Evolutionary conservation across 2,888 invertebrate species (phyloP).

Genomic region (Scaptomyza cyrtandrae): DNA sequence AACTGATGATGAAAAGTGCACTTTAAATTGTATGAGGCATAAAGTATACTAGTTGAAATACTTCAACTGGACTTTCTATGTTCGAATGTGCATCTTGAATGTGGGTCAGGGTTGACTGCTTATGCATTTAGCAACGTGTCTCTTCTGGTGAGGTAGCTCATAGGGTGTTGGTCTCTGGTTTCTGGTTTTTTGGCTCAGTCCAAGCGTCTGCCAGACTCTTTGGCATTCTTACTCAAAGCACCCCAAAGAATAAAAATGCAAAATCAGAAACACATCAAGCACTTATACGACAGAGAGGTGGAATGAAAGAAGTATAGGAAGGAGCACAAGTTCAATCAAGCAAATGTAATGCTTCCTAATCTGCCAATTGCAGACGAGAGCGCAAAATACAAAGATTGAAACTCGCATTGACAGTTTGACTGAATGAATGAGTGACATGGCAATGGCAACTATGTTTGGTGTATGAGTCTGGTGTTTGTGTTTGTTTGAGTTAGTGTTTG

Average conservation of each 20-base stretch:
- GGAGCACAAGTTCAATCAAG: slow-evolving; percentile 67
- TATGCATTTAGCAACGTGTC: slow-evolving; percentile 64
- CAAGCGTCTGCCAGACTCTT: slow-evolving; percentile 30
- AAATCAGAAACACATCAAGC: slow-evolving; percentile 20
- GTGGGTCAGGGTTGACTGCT: slow-evolving; percentile 63
- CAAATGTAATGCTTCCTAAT: slow-evolving; percentile 69
- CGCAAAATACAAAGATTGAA: slow-evolving; percentile 73
- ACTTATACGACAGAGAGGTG: background rate
- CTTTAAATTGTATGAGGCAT: slow-evolving; percentile 57
- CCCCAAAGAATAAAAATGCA: slow-evolving; percentile 29
- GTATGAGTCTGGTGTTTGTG: slow-evolving; percentile 10
- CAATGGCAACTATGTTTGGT: slow-evolving; percentile 47
- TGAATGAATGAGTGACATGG: slow-evolving; percentile 70
- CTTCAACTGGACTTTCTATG: slow-evolving; percentile 21
- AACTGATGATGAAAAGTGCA: slow-evolving; percentile 54
- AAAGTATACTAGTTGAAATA: slow-evolving; percentile 50
- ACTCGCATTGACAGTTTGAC: slow-evolving; percentile 73
- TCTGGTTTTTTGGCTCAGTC: slow-evolving; percentile 36
- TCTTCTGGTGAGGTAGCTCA: slow-evolving; percentile 43
- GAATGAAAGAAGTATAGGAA: background rate
- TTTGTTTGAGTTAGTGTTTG: slow-evolving; percentile 23
- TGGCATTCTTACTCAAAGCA: slow-evolving; percentile 8
- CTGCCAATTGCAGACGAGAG: slow-evolving; percentile 73
- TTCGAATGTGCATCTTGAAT: slow-evolving; percentile 22
- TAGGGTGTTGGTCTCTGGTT: slow-evolving; percentile 28